Evolutionary conservation across 2,113 vertebrate genomes (phyloP), one percentile per base, ranked within the genome.

Genomic region (Platysternon megacephalum): DNA sequence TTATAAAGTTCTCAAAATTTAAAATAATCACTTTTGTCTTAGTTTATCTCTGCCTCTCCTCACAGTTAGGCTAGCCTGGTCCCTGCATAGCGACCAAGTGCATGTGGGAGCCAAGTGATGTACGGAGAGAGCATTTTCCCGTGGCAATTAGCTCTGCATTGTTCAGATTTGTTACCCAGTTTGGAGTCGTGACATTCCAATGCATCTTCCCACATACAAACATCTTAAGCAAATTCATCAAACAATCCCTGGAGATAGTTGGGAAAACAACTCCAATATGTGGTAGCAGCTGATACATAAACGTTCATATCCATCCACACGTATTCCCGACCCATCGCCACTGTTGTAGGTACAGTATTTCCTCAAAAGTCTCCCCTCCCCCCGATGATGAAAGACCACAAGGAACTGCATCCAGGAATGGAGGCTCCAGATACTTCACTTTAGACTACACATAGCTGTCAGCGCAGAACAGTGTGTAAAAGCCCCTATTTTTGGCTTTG

Each of bases 151-250:
- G n/a, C 92, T 87, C 22, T 24, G 82, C 17, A 32, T 51, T 87
- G 91, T 91, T 87, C 87, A 93, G 86, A 72, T 96, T 80, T 90
- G 48, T 86, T 95, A 65, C 44, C 87, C 1, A 0, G 8, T 95
- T 88, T 86, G 11, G 2, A 81, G 74, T 95, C 81, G n/a, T 56
- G 79, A 81, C 89, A 53, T 89, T 89, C 74, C 49, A 86, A 19
- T 88, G 35, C 52, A 79, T 94, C 93, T 89, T 80, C 32, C 26
- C 9, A 61, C 65, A 87, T 95, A 82, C 78, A 96, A 94, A 97
- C 65, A 92, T 0, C 2, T 51, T 81, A 89, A 84, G 83, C 80
- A 89, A 94, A 88, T 82, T 83, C 74, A 90, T 55, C 78, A 95
- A 88, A 92, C 79, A 81, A 95, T 81, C 79, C 92, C 85, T 87